Conservation (phyloP, 2,113 vertebrate species). For the Pelecanoides urinatrix region DNA sequence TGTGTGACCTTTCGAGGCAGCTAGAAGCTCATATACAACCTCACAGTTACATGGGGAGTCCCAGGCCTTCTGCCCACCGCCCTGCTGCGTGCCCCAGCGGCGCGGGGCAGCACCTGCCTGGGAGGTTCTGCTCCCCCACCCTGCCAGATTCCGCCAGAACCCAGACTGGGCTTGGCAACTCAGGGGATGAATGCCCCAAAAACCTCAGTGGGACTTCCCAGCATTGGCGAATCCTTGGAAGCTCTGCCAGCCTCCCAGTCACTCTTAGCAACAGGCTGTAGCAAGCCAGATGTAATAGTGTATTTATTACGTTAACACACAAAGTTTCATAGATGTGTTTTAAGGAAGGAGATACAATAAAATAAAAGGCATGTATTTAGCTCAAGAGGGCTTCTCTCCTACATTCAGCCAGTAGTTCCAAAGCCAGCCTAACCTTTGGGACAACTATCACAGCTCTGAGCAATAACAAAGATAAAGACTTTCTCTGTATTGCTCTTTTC, state of each 20-base stretch:
- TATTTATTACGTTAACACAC: neutral
- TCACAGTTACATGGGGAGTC: neutral
- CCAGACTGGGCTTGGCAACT: neutral
- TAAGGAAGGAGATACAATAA: neutral
- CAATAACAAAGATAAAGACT: neutral
- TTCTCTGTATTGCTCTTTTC: neutral
- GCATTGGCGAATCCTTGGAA: neutral
- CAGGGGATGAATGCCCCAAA: neutral
- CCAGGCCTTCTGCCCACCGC: neutral
- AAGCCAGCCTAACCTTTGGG: neutral
- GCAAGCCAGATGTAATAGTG: neutral
- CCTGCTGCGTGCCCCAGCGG: fast-evolving
- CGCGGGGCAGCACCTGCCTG: fast-evolving
- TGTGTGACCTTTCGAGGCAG: neutral
- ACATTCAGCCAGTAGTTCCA: neutral
- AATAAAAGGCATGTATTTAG: neutral
- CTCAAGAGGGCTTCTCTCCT: neutral
- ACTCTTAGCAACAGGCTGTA: neutral
- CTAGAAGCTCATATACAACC: neutral
- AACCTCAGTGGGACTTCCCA: neutral
- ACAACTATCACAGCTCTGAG: neutral
- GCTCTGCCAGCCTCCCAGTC: neutral
- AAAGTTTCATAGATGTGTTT: neutral
- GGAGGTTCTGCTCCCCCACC: neutral
- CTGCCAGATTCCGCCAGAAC: neutral